These are phyloP conservation scores for Nebria brevicollis DNA, from an alignment of 2,888 invertebrate genomes.

Conservation along the genomic window DNA sequence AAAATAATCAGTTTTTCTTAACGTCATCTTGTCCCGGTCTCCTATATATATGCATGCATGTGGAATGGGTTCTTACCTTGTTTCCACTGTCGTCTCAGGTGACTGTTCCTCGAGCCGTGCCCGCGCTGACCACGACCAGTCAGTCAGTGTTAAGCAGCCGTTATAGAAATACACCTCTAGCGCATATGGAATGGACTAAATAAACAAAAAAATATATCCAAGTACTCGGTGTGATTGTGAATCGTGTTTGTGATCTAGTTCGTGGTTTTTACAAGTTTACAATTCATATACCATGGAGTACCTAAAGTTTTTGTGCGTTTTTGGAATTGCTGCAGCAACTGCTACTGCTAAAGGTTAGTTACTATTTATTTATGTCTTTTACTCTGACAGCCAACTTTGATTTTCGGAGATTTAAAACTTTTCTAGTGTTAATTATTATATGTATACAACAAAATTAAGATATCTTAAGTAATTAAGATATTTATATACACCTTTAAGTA, in stretches of 20 bases:
- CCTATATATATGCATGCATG: not conserved
- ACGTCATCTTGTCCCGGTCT: not conserved
- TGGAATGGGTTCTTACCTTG: not conserved
- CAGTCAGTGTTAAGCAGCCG: not conserved
- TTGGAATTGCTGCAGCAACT: not conserved
- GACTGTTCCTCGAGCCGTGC: constrained; percentile 1
- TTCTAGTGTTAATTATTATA: not conserved
- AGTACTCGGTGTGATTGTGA: not conserved
- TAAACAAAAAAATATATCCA: not conserved
- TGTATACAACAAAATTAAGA: too few species aligned
- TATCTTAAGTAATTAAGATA: too few species aligned
- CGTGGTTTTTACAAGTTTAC: not conserved
- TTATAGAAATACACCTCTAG: not conserved
- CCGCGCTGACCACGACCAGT: not conserved
- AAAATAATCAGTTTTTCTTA: too few species aligned
- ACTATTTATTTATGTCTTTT: not conserved
- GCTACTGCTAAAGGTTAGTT: not conserved
- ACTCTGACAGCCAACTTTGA: not conserved
- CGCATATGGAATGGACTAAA: not conserved
- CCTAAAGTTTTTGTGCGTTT: not conserved
- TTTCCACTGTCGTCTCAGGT: not conserved
- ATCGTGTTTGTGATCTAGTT: not conserved
- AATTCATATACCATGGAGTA: not conserved
- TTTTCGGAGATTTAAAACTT: not conserved
- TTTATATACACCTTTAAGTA: too few species aligned